phyloP scores from a whole-genome alignment of 2,888 invertebrate genomes.

The Gibbula magus region DNA sequence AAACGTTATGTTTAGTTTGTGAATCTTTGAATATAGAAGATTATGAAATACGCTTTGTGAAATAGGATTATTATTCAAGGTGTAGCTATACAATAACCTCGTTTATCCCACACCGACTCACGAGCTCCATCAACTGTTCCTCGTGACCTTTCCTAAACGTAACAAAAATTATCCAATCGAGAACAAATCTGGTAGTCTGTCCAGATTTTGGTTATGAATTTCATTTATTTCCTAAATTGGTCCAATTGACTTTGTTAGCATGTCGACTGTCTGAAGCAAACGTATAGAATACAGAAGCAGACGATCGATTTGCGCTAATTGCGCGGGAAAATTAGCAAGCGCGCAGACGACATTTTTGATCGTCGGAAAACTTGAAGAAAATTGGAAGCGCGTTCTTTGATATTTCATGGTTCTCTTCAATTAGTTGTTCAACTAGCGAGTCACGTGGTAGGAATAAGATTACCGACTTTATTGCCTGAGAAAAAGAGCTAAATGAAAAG shows the following conservation, averaged over 20 bases:
- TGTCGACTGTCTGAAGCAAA: not conserved
- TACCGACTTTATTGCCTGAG: slow-evolving; percentile 9
- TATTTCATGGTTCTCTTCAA: slow-evolving; percentile 8
- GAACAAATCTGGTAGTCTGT: not conserved
- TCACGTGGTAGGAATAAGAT: slow-evolving; percentile 27
- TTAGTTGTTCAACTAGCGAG: not conserved
- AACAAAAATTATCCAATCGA: not conserved
- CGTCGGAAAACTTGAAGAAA: not conserved
- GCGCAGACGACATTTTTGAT: slow-evolving; percentile 16
- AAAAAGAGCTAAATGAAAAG: not conserved
- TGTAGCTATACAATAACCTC: too few relatives aligned
- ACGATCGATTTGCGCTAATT: slow-evolving; percentile 40
- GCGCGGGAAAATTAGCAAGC: slow-evolving; percentile 37
- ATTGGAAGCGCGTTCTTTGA: slow-evolving; percentile 12
- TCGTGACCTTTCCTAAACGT: too few relatives aligned
- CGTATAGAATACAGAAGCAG: slow-evolving; percentile 15
- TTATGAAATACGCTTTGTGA: too few relatives aligned
- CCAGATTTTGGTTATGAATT: slow-evolving; percentile 22
- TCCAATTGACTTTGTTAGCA: slow-evolving; percentile 28
- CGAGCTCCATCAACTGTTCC: not conserved
- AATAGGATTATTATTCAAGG: too few relatives aligned
- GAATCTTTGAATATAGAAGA: too few relatives aligned
- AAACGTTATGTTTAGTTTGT: too few relatives aligned
- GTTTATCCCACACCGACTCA: not conserved
- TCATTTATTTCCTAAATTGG: slow-evolving; percentile 21